Percentiles rank a stretch among this genome's conserved stretches.
Evolutionary conservation across 2,888 invertebrate genomes (phyloP).

Genomic region (Andrena praecox): DNA sequence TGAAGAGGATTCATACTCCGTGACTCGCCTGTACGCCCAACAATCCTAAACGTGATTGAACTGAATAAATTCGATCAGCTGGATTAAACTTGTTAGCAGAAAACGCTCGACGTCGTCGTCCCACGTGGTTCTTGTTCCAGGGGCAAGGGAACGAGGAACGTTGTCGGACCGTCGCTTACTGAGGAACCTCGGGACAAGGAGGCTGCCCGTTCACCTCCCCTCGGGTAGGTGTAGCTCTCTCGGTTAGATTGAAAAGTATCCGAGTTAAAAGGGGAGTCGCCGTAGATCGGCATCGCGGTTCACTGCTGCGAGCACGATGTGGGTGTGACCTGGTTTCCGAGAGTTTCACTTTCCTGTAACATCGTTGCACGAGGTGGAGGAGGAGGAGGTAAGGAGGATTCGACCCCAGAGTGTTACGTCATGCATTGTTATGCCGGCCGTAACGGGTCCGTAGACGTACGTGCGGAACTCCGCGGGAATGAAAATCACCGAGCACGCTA

Average conservation of each 20-base stretch:
- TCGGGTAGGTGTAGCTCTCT: background rate
- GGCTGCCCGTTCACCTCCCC: too few species aligned
- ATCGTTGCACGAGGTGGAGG: conserved; percentile 78
- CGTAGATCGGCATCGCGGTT: conserved; percentile 72
- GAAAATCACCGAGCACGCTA: conserved; percentile 71
- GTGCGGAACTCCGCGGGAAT: conserved; percentile 79
- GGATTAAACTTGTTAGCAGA: too few species aligned
- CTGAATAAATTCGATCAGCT: background rate
- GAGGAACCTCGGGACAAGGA: too few species aligned
- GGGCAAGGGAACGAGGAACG: too few species aligned
- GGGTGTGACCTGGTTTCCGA: conserved; percentile 85
- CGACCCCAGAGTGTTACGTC: conserved; percentile 81
- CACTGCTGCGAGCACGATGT: conserved; percentile 80
- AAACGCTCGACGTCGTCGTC: too few species aligned
- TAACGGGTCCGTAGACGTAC: conserved; percentile 78
- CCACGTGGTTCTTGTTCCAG: too few species aligned
- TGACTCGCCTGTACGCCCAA: background rate
- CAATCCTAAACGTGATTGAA: background rate
- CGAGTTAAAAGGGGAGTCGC: conserved; percentile 65
- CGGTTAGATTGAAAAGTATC: conserved; percentile 59
- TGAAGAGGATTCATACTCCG: conserved; percentile 14
- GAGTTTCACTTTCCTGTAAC: conserved; percentile 85
- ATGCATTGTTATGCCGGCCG: conserved; percentile 83
- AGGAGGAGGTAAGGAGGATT: conserved; percentile 82
- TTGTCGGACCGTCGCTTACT: too few species aligned